Conservation (phyloP, 1,140 invertebrate genomes). For the Conus betulinus region DNA sequence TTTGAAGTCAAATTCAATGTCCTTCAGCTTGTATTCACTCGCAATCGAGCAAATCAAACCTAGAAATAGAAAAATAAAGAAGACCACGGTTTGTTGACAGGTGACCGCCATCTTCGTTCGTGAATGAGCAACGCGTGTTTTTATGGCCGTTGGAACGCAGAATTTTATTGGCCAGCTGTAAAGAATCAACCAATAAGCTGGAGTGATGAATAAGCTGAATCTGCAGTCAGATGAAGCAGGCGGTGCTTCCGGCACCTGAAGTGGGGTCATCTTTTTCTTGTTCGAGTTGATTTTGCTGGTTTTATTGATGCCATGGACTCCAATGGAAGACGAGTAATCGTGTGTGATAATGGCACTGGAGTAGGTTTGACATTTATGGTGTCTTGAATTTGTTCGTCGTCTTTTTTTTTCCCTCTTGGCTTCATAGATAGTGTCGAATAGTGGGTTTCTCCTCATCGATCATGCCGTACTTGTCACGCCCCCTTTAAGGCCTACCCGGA, state of each 20-base stretch:
- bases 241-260: conserved; percentile 48
- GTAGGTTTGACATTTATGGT: conserved; percentile 80
- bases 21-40: conserved; percentile 54
- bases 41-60: conserved; percentile 14
- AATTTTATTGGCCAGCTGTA: conserved; percentile 30
- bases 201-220: not conserved
- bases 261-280: not conserved
- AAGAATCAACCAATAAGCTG: conserved; percentile 29
- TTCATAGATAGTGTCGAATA: not conserved
- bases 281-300: conserved; percentile 8
- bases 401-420: not conserved
- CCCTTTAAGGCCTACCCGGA: not conserved
- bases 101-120: conserved; percentile 46
- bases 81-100: not conserved
- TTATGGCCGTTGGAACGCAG: not conserved
- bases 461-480: not conserved
- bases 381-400: not conserved
- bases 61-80: conserved; percentile 9
- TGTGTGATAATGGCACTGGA: conserved; percentile 99
- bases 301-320: conserved; percentile 86
- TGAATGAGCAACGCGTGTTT: not conserved
- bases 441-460: not conserved
- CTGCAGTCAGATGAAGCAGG: conserved; percentile 15
- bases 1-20: conserved; percentile 56
- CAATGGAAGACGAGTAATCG: conserved; percentile 96